Conservation (phyloP, 2,113 vertebrate species). For the Thunnus maccoyii region DNA sequence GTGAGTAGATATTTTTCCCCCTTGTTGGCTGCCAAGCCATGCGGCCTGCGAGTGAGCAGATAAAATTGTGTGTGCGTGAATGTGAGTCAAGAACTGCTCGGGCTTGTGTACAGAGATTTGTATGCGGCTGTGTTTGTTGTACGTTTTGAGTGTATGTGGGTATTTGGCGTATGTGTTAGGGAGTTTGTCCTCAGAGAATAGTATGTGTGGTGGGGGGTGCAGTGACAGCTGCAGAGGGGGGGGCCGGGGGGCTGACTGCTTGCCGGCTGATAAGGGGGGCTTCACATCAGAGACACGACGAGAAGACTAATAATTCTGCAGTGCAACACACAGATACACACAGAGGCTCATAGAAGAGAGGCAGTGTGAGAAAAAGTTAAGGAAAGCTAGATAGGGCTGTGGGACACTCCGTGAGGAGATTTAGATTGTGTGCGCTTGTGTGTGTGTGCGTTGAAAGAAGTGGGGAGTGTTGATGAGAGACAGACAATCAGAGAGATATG, state of each 20-base stretch:
- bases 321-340: constrained; percentile 51
- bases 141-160: constrained; percentile 79
- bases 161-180: constrained; percentile 77
- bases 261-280: constrained; percentile 92
- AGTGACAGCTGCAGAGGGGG: constrained; percentile 87
- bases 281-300: constrained; percentile 84
- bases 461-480: background rate
- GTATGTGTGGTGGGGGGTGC: constrained; percentile 80
- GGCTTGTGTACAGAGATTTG: constrained; percentile 86
- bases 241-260: constrained; percentile 87
- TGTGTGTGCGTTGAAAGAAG: background rate
- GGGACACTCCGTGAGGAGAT: constrained; percentile 61
- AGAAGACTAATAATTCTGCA: constrained; percentile 87
- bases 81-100: constrained; percentile 52
- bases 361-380: constrained; percentile 86
- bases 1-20: constrained; percentile 68
- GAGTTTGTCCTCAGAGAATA: constrained; percentile 83
- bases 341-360: constrained; percentile 56
- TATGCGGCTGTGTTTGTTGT: constrained; percentile 78
- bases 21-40: constrained; percentile 85
- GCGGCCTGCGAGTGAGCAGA: constrained; percentile 91
- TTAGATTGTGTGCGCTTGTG: constrained; percentile 35
- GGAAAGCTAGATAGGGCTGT: constrained; percentile 78
- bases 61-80: constrained; percentile 87
- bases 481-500: background rate